A percentile compares a stretch with the other conserved stretches of the same genome.
These are phyloP conservation scores for Mustela nigripes DNA, from an alignment of 2,113 vertebrate genomes.

Conservation along the genomic window DNA sequence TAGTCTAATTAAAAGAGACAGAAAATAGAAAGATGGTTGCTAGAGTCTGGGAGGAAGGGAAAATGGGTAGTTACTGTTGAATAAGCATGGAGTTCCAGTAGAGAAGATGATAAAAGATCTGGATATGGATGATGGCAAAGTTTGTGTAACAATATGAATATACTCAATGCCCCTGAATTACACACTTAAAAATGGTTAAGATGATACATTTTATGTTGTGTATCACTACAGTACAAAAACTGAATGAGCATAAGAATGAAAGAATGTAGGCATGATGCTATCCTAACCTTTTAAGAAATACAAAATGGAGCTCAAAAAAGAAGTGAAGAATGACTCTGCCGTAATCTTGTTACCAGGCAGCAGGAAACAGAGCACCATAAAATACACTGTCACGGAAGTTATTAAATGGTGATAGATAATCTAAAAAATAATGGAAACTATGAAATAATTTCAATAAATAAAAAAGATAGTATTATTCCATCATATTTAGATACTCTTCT, in stretches of 20 bases:
- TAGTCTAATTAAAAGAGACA: not conserved
- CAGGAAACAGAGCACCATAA: not conserved
- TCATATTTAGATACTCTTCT: not conserved
- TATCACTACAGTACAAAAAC: not conserved
- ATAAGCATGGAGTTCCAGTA: not conserved
- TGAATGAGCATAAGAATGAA: not conserved
- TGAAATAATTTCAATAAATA: not conserved
- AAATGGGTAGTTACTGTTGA: not conserved
- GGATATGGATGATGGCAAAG: not conserved
- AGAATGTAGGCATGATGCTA: not conserved
- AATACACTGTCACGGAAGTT: not conserved
- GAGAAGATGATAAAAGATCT: not conserved
- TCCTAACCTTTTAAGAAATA: not conserved
- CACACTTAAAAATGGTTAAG: not conserved
- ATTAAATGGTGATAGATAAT: not conserved
- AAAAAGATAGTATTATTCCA: not conserved
- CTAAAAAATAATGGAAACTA: not conserved
- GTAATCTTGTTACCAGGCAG: not conserved
- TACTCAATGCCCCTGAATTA: not conserved
- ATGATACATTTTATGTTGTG: not conserved
- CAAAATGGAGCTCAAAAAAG: not conserved
- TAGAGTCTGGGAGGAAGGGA: not conserved
- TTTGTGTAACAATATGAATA: not conserved
- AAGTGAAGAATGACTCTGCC: not conserved
- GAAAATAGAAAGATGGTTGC: not conserved